Conservation (phyloP, 2,113 vertebrate species). For the Ictalurus furcatus region DNA sequence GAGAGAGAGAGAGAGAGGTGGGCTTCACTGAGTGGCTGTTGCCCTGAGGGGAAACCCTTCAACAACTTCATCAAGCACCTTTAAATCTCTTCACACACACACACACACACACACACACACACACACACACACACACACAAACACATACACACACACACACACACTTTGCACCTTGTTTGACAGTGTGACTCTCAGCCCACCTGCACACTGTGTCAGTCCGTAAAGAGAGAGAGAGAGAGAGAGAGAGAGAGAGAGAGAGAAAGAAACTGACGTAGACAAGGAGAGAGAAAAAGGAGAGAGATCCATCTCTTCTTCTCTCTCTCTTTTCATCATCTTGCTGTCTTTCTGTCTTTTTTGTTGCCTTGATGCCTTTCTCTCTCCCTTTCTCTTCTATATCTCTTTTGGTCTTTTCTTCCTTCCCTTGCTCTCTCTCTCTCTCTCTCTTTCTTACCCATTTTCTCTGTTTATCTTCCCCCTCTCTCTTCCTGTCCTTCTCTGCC, state of each 20-base stretch:
- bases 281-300: not conserved
- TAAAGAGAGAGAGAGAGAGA: slow-evolving; percentile 61
- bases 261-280: not conserved
- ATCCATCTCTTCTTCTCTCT: not conserved
- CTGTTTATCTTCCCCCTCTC: not conserved
- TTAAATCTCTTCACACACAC: not conserved
- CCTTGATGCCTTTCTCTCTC: not conserved
- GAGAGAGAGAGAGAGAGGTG: not conserved
- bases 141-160: not conserved
- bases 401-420: not conserved
- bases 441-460: not conserved
- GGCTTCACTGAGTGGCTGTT: slow-evolving; percentile 50
- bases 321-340: not conserved
- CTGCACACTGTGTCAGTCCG: slow-evolving; percentile 22
- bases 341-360: not conserved
- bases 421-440: not conserved
- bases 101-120: not conserved
- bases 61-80: slow-evolving; percentile 41
- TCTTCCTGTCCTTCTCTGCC: not conserved
- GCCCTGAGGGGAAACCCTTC: slow-evolving; percentile 48
- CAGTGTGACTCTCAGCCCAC: slow-evolving; percentile 10
- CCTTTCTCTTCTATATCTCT: not conserved
- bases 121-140: not conserved
- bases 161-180: slow-evolving; percentile 5
- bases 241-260: slow-evolving; percentile 62